A percentile compares a stretch with the other conserved stretches of the same genome.
Evolutionary conservation across 1,140 invertebrate species (phyloP).

Genomic region (Drosophila rhopaloa): DNA sequence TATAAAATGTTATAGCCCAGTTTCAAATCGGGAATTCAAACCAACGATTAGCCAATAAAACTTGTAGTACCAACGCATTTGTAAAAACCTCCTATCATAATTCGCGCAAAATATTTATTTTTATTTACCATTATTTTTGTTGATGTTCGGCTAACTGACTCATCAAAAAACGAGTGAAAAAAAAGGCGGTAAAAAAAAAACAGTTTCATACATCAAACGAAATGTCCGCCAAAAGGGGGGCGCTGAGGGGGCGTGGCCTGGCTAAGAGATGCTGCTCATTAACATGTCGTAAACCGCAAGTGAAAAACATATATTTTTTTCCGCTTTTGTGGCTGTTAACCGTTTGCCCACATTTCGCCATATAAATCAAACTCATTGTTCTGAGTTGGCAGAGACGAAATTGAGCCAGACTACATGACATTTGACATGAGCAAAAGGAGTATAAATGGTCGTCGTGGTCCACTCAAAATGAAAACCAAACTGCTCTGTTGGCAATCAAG

Average conservation of each 20-base stretch:
- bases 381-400: constrained; percentile 26
- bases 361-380: constrained; percentile 70
- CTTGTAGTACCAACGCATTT: not conserved
- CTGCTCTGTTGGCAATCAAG: constrained; percentile 65
- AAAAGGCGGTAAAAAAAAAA: not conserved
- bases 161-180: constrained; percentile 15
- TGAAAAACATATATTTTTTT: constrained; percentile 30
- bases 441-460: constrained; percentile 57
- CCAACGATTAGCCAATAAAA: not conserved
- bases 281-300: constrained; percentile 82
- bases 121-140: constrained; percentile 10
- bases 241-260: constrained; percentile 17
- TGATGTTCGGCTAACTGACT: constrained; percentile 23
- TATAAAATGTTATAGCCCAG: no score
- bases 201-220: constrained; percentile 45
- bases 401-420: constrained; percentile 52
- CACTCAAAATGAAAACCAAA: constrained; percentile 50
- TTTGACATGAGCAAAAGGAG: constrained; percentile 60
- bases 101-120: not conserved
- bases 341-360: constrained; percentile 22
- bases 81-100: not conserved
- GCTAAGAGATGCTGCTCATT: constrained; percentile 63
- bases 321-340: constrained; percentile 27
- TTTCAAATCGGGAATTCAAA: not conserved
- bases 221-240: constrained; percentile 27